These are phyloP conservation scores for Asobara japonica DNA, from an alignment of 1,140 invertebrate species.

Conservation along the genomic window DNA sequence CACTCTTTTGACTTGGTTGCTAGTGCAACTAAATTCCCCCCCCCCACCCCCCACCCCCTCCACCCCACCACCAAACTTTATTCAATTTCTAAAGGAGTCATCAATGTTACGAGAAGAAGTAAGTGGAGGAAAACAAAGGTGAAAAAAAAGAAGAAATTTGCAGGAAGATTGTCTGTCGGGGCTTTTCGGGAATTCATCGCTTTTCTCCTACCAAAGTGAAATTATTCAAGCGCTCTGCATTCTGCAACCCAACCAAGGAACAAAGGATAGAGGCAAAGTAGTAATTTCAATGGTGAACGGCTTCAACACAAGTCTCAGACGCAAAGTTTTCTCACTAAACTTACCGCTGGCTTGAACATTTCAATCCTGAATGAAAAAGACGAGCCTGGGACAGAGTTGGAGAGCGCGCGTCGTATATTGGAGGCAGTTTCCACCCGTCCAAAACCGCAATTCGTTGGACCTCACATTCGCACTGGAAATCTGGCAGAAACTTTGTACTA, in stretches of 20 bases:
- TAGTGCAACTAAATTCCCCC: too few species aligned
- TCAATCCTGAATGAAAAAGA: neutral
- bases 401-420: neutral
- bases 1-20: neutral
- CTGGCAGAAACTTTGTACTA: neutral
- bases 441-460: neutral
- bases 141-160: neutral
- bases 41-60: too few species aligned
- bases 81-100: neutral
- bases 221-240: slow-evolving; percentile 8
- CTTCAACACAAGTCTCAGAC: neutral
- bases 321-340: slow-evolving; percentile 12
- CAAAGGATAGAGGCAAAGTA: neutral
- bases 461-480: neutral
- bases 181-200: neutral
- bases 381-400: neutral
- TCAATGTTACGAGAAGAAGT: neutral
- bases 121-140: neutral
- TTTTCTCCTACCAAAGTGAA: neutral
- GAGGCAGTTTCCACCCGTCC: neutral
- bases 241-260: neutral
- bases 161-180: neutral
- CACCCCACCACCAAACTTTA: too few species aligned
- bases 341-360: neutral
- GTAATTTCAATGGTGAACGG: slow-evolving; percentile 11